Percentiles rank a stretch among this genome's conserved stretches.
phyloP scores from a whole-genome alignment of 2,797 vertebrate genomes.

The Coilia nasus region DNA sequence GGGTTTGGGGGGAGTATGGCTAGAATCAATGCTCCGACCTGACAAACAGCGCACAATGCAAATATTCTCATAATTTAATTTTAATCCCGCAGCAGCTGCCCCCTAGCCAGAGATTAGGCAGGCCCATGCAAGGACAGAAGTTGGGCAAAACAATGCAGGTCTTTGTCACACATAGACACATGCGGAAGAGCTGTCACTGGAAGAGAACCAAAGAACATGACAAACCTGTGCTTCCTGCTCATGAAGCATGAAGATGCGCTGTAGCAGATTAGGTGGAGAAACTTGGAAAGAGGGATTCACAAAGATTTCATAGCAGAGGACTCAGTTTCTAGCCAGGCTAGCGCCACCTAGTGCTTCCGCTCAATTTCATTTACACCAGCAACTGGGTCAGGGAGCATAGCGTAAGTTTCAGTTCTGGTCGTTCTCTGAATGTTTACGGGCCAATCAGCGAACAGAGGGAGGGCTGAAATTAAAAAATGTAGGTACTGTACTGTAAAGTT shows the following conservation, averaged over 20 bases:
- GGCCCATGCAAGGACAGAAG: constrained; percentile 59
- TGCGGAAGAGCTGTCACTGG: constrained; percentile 53
- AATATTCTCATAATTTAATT: constrained; percentile 67
- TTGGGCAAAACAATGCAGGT: constrained; percentile 62
- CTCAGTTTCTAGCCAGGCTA: too few species aligned
- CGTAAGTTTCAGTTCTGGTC: too few species aligned
- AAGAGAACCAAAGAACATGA: constrained; percentile 52
- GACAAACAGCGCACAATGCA: constrained; percentile 54
- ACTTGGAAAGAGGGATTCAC: not conserved
- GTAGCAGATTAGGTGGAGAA: not conserved
- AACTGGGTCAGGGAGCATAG: too few species aligned
- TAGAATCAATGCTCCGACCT: constrained; percentile 55
- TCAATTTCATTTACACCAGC: too few species aligned
- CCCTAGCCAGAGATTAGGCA: constrained; percentile 51
- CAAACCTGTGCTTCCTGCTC: not conserved
- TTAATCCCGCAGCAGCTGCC: constrained; percentile 63
- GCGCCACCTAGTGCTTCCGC: too few species aligned
- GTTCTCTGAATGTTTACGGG: too few species aligned
- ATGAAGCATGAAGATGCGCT: not conserved
- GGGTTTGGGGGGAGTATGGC: constrained; percentile 37
- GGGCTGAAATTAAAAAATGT: too few species aligned
- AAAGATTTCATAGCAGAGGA: not conserved
- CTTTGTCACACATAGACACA: constrained; percentile 60
- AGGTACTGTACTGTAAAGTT: too few species aligned
- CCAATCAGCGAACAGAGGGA: too few species aligned